Evolutionary conservation across 64 coral and sea anemone species (phyloP).

Genomic region (Stichodactyla helianthus): DNA sequence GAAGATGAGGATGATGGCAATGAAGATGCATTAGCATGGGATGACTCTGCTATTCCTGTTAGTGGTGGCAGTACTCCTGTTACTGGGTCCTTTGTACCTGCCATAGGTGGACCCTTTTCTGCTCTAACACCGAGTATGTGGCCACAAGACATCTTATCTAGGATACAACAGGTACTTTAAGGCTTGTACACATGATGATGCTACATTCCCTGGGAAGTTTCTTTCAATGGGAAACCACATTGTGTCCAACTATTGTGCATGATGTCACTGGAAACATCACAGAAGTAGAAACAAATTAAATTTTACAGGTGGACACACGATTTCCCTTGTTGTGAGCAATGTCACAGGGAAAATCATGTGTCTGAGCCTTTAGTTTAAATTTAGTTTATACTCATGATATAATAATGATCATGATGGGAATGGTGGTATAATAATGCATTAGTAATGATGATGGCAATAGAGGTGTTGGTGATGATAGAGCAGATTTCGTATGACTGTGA

Average conservation of each 20-base stretch:
- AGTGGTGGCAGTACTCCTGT: conserved; percentile 73
- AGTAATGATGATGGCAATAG: neutral
- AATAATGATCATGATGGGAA: neutral
- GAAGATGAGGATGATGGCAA: conserved; percentile 79
- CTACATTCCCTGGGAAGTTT: too few species aligned
- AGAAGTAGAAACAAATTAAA: too few species aligned
- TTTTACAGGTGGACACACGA: too few species aligned
- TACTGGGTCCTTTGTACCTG: conserved; percentile 90
- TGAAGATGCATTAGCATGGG: conserved; percentile 89
- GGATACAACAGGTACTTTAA: conserved; percentile 86
- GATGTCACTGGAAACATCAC: too few species aligned
- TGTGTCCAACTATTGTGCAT: too few species aligned
- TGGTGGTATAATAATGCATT: neutral
- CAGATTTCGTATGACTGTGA: too few species aligned
- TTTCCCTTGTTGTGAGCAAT: too few species aligned
- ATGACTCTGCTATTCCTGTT: conserved; percentile 90
- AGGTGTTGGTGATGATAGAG: neutral
- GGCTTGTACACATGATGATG: neutral
- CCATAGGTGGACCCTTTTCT: conserved; percentile 94
- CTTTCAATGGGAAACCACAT: too few species aligned
- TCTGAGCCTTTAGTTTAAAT: too few species aligned
- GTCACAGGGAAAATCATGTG: too few species aligned
- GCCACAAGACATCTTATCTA: conserved; percentile 95
- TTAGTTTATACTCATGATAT: neutral
- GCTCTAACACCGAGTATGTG: conserved; percentile 97